Base-by-base conservation (phyloP, 2,797 vertebrate genomes). In the Pangasius krempfi region DNA sequence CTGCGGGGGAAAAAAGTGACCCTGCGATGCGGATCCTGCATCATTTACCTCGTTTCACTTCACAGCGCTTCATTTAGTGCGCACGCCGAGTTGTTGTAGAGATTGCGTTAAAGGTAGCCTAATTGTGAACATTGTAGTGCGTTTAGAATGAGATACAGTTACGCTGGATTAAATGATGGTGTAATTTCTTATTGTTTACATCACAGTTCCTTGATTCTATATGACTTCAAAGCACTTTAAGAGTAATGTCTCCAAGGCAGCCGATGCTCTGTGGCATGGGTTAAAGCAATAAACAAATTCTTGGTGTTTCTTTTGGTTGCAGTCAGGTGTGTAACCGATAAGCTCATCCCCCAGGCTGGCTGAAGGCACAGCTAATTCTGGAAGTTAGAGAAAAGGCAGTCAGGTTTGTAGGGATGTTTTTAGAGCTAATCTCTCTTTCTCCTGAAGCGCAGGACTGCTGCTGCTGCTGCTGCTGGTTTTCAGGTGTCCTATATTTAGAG, bases 401-500 rank as follows among this genome's bases (percentile, higher is more conserved):
- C 25, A 47, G 83, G 62, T 27, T 75, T 30, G 30, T 66, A 58
- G 33, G 27, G 56, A 66, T 81, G 84, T 89, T 84, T 76, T 68
- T 25, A 72, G 44, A 30, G 27, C 16, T 27, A 3, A 37, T 66
- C 16, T 83, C 3, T 22, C 20, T 70, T 78, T 60, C 66, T 60
- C 47, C 44, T 44, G 30, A 16, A 87, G 81, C 58, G 72, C 72
- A 56, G 72, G 27, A 84, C 40, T 68, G 86, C 85, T 87, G 85
- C 50, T 84, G 73, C 44, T 47, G 44, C 44, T 47, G 44, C 85
- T 87, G 85, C 50, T 84, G 81, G 25, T 72, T 18, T 83, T 78
- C 86, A 85, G 86, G 81, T 89, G 89, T 52, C 75, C 89, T 87
- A 87, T 89, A 87, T 89, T 89, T 85, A 89, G 82, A 85, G 52